These are phyloP conservation scores for Merluccius polli DNA, from an alignment of 2,797 vertebrate species.

Conservation along the genomic window DNA sequence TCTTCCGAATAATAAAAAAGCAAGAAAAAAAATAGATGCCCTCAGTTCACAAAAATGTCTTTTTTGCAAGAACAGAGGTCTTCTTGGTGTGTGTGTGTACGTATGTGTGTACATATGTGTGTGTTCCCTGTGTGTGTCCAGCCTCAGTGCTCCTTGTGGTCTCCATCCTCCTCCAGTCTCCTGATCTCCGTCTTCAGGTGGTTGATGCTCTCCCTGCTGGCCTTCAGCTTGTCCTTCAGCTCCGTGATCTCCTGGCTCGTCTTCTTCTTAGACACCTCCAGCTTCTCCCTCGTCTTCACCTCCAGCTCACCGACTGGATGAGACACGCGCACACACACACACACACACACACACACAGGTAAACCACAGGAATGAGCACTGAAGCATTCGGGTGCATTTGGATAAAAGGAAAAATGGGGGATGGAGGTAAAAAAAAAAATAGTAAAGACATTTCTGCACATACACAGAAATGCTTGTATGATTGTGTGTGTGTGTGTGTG, in stretches of 20 bases:
- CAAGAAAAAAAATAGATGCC: background rate
- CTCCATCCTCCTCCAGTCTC: constrained; percentile 90
- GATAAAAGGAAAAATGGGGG: no score
- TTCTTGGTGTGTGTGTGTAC: background rate
- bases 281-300: constrained; percentile 90
- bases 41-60: no score
- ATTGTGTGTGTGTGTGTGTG: no score
- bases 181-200: constrained; percentile 93
- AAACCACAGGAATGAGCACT: no score
- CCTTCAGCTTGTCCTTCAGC: constrained; percentile 95
- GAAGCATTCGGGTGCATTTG: no score
- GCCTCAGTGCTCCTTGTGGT: constrained; percentile 88
- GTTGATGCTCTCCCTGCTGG: constrained; percentile 97
- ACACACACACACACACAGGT: background rate
- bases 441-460: no score
- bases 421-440: no score
- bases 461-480: background rate
- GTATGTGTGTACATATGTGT: background rate
- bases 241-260: constrained; percentile 96
- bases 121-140: background rate
- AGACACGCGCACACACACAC: constrained; percentile 1
- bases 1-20: background rate
- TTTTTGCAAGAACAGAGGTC: no score
- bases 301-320: constrained; percentile 87
- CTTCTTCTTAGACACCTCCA: constrained; percentile 93